Evolutionary conservation across 2,113 vertebrate genomes (phyloP), one percentile per base, ranked within the genome.

Genomic region (Vombatus ursinus): DNA sequence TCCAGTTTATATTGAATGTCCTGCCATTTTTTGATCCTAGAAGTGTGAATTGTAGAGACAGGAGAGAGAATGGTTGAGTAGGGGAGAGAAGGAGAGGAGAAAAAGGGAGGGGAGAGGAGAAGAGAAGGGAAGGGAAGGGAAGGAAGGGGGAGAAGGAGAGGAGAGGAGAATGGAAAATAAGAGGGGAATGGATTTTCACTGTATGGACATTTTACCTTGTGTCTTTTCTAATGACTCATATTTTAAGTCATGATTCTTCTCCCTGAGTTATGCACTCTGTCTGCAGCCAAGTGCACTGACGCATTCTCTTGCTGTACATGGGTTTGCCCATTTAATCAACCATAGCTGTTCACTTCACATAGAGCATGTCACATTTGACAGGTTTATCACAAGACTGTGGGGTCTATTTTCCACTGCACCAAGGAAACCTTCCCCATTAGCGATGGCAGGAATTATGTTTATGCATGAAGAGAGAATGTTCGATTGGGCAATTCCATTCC

Each of bases 311-410:
- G 8, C 97, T 97, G 94, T 97, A 93, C 96, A 91, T 94, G 50
- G 52, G 96, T 54, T 95, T 96, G 96, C 97, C 98, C 98, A 97
- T 98, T 98, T 98, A 98, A 98, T 98, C 98, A 98, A 96, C 94
- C n/a, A n/a, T 93, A 96, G 95, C 10, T 94, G 96, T 94, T 97
- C 97, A 96, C 97, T 98, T 97, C 97, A 95, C 97, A 95, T 91
- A 97, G 52, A 98, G 93, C 97, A 95, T 97, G 98, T 98, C 97
- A 98, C 97, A 94, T 98, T 96, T 98, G 97, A 98, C 98, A 98
- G 98, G 98, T 98, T 98, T 98, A 98, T 98, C 98, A 96, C 97
- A 97, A 95, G 98, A 93, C 97, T 98, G 97, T 84, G 97, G 97
- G 98, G 97, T 97, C 97, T 98, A 91, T 98, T 98, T 98, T 98